Evolutionary conservation across 2,113 vertebrate genomes (phyloP).

Genomic region (Eulemur macaco): DNA sequence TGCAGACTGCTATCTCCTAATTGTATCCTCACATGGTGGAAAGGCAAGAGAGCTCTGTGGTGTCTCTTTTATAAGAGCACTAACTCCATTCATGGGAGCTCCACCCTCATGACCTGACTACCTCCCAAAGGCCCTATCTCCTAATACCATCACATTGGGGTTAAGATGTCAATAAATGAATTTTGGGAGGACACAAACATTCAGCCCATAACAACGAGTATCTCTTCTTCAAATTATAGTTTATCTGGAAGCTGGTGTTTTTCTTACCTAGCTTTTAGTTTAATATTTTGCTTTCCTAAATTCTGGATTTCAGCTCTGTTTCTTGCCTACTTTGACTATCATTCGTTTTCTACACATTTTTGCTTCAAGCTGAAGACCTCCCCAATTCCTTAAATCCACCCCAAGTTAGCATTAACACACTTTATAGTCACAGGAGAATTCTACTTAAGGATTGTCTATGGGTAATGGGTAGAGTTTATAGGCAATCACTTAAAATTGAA

Average conservation of each 20-base stretch:
- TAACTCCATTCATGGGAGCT: not conserved
- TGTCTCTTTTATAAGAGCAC: not conserved
- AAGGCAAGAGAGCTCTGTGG: not conserved
- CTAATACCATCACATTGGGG: not conserved
- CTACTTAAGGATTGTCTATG: not conserved
- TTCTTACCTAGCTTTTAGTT: slow-evolving; percentile 2
- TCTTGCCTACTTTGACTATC: not conserved
- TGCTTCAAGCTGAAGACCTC: not conserved
- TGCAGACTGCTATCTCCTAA: not conserved
- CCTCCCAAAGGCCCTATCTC: not conserved
- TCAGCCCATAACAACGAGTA: not conserved
- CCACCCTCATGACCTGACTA: too few species aligned
- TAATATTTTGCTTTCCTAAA: not conserved
- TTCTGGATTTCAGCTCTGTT: not conserved
- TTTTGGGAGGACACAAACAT: not conserved
- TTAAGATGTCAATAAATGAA: not conserved
- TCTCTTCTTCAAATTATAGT: not conserved
- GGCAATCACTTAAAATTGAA: slow-evolving; percentile 26
- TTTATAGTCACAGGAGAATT: not conserved
- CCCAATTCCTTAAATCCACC: not conserved
- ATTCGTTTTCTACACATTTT: slow-evolving; percentile 12
- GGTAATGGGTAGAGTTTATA: not conserved
- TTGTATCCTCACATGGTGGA: not conserved
- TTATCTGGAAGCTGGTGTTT: not conserved
- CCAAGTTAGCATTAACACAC: not conserved